These are phyloP conservation scores for Steatornis caripensis DNA, from an alignment of 2,113 vertebrate genomes.

Conservation along the genomic window DNA sequence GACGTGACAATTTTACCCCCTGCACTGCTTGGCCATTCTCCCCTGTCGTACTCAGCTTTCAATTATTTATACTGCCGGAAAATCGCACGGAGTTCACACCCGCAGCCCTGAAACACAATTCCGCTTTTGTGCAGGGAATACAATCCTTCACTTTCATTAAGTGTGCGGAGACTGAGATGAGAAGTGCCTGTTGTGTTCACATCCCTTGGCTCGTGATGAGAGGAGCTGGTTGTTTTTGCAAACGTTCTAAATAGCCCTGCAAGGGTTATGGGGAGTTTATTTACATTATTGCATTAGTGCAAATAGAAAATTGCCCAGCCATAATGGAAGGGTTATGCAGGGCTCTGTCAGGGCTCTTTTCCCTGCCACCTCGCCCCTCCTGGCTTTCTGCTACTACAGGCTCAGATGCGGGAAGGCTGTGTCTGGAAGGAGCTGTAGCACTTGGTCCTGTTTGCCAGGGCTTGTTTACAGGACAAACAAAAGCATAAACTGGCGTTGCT, in stretches of 20 bases:
- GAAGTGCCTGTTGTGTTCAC: constrained; percentile 59
- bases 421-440: not conserved
- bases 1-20: not conserved
- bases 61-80: constrained; percentile 60
- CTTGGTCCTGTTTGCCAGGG: not conserved
- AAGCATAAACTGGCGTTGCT: not conserved
- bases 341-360: constrained; percentile 39
- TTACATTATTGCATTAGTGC: constrained; percentile 64
- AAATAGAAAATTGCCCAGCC: constrained; percentile 44
- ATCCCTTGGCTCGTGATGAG: constrained; percentile 57
- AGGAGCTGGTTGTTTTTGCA: constrained; percentile 45
- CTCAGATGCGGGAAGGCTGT: not conserved
- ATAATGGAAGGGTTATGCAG: constrained; percentile 37
- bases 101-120: constrained; percentile 52
- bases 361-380: constrained; percentile 3
- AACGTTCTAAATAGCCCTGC: constrained; percentile 34
- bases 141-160: constrained; percentile 68
- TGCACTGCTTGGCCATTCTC: rapidly evolving
- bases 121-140: constrained; percentile 37
- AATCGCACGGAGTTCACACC: constrained; percentile 30
- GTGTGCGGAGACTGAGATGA: constrained; percentile 40
- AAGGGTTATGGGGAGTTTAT: constrained; percentile 61
- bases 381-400: not conserved
- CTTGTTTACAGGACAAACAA: not conserved
- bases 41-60: not conserved